Conservation (phyloP, 2,113 vertebrate genomes). For the Melanocharis versteri region DNA sequence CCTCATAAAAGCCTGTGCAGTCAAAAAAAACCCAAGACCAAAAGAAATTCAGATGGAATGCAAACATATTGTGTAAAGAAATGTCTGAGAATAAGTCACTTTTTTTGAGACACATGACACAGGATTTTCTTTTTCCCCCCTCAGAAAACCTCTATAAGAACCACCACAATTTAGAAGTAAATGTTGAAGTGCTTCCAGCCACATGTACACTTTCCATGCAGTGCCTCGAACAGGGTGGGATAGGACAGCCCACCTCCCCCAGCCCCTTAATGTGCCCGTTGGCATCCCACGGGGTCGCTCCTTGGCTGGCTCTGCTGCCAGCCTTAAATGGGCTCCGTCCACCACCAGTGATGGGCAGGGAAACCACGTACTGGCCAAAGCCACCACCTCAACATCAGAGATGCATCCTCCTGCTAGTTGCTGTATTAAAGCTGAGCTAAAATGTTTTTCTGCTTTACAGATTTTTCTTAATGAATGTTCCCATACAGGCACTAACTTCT, state of each 20-base stretch:
- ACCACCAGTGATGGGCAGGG: neutral
- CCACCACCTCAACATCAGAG: neutral
- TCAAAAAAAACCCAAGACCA: neutral
- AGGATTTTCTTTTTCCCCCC: neutral
- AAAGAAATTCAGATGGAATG: neutral
- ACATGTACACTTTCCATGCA: neutral
- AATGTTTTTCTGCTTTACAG: neutral
- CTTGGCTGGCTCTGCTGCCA: neutral
- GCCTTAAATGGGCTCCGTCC: fast-evolving
- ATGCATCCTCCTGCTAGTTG: fast-evolving
- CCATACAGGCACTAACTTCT: neutral
- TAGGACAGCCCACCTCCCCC: neutral
- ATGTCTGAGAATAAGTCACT: neutral
- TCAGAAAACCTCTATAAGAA: neutral
- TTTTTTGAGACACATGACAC: neutral
- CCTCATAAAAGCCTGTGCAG: neutral
- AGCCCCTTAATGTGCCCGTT: fast-evolving
- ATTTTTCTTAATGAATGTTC: neutral
- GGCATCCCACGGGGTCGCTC: fast-evolving
- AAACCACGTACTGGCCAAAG: neutral
- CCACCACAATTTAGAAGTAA: neutral
- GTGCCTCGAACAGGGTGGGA: neutral
- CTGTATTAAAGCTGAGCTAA: neutral
- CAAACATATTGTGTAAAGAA: neutral
- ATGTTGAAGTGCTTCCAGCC: neutral